Evolutionary conservation across 2,113 vertebrate species (phyloP), one percentile per base, ranked within the genome.

Genomic region (Cyprinodon variegatus): DNA sequence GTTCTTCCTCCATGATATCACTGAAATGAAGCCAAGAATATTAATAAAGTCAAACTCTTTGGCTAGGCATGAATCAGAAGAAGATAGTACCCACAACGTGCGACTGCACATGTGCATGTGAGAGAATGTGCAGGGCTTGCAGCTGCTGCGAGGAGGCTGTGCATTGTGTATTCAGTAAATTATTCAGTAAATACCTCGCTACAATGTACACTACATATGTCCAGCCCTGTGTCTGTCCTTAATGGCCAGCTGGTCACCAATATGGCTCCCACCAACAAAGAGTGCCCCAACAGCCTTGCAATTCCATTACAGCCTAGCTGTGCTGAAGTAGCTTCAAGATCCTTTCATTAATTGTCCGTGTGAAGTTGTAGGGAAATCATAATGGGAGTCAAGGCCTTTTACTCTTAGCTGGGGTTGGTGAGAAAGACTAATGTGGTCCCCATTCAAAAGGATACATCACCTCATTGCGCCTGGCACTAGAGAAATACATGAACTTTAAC

Each of bases 201-300:
- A 94, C 94, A 94, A 91, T 92, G 93, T 93, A 94, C 89, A 92
- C 91, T 94, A 94, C 94, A 94, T 93, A 94, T 94, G 94, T 94
- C 93, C 91, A 45, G 75, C 83, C 83, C 91, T 86, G 90, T 91
- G 88, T 85, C 86, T 86, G 83, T 85, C 90, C 93, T 93, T 92
- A 93, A 93, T 90, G 91, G 93, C 93, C 94, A 95, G 94, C 94
- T 95, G 94, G 93, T 94, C 93, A 93, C 91, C 93, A 95, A 94
- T 94, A 95, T 93, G 93, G 92, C 88, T 83, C 86, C 83, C 72
- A 85, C 90, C 74, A 83, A 91, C 91, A 90, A 89, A 92, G 90
- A 90, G 88, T 78, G 84, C 84, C 86, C 90, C 90, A 91, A 90
- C 90, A 90, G 87, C 82, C 83, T 36, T 76, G 76, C 88, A 90